Evolutionary conservation across 2,888 invertebrate genomes (phyloP), one percentile per base, ranked within the genome.

Genomic region (Melieria crassipennis): DNA sequence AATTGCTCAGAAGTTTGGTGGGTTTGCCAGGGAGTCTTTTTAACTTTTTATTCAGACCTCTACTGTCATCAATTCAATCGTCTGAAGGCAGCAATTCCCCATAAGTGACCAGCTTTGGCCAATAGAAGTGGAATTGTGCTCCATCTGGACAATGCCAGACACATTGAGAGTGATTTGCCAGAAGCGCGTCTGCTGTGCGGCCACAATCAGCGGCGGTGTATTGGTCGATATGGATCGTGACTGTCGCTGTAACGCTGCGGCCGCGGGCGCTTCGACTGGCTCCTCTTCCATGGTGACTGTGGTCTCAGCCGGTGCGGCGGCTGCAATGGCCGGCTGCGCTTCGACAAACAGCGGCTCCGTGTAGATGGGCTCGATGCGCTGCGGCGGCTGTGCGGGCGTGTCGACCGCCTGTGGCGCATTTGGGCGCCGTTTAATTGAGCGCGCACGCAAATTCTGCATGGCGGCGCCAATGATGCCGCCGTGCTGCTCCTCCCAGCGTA

Each of bases 401-500:
- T 64, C 64, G n/a, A n/a, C 42, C 16, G 62, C 62, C 11, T 43
- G 61, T 43, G 67, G 72, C 5, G 62, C 65, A 45, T 70, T 78
- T 71, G 79, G 78, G 47, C 80, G 75, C 42, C 80, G 77, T 69
- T 80, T 81, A 7, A 84, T 76, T 7, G 84, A 84, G 75, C 84
- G 83, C n/a, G 83, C 79, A 50, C 84, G 77, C 13, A 84, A 73
- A 72, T 81, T 81, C 66, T 84, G 82, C 42, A 84, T 82, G 30
- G 84, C 83, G 0, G 82, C 81, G 7, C 84, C 81, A 47, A 84
- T 83, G 62, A 84, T 82, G 62, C 83, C 84, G 63, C 83, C 83
- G 7, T 83, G 83, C 9, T 80, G 83, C 69, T 83, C 80, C 70
- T 82, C 79, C 78, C 81, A 84, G 4, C 79, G 78, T 73, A 80